Evolutionary conservation across 1,140 invertebrate genomes (phyloP).

Genomic region (Pseudomyrmex flavicornis): DNA sequence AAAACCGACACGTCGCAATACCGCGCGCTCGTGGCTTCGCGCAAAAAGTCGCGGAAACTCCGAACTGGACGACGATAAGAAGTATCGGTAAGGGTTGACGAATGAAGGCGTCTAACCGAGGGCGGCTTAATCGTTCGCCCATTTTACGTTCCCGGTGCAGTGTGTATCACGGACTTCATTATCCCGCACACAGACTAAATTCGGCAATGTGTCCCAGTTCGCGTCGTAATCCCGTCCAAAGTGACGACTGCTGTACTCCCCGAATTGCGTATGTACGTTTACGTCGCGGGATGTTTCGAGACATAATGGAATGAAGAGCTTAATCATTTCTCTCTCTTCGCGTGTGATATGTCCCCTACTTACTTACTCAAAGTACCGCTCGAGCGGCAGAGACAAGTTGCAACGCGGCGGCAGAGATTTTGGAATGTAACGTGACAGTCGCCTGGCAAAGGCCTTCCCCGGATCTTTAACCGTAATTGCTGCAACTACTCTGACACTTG

Average conservation of each 20-base stretch:
- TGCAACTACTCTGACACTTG: constrained; percentile 24
- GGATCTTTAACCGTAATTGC: neutral
- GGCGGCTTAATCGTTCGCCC: constrained; percentile 29
- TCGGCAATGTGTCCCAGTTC: neutral
- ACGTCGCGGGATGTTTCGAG: neutral
- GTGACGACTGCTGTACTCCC: constrained; percentile 5
- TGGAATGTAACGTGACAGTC: constrained; percentile 5
- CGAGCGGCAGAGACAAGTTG: constrained; percentile 2
- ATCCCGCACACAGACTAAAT: neutral
- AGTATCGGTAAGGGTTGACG: neutral
- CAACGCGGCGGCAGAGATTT: constrained; percentile 12
- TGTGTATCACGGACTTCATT: constrained; percentile 7
- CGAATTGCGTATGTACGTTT: constrained; percentile 4
- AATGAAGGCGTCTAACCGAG: constrained; percentile 27
- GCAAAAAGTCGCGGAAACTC: constrained; percentile 55
- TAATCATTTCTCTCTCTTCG: constrained; percentile 30
- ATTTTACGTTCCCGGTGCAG: neutral
- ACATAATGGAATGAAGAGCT: constrained; percentile 16
- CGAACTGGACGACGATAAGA: constrained; percentile 5
- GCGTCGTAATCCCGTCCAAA: neutral
- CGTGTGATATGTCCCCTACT: constrained; percentile 1
- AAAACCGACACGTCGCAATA: constrained; percentile 64
- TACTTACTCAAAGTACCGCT: neutral
- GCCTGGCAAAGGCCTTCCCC: neutral
- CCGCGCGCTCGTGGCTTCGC: constrained; percentile 19